Evolutionary conservation across 2,797 vertebrate species (phyloP), one percentile per base, ranked within the genome.

Genomic region (Lacerta agilis): DNA sequence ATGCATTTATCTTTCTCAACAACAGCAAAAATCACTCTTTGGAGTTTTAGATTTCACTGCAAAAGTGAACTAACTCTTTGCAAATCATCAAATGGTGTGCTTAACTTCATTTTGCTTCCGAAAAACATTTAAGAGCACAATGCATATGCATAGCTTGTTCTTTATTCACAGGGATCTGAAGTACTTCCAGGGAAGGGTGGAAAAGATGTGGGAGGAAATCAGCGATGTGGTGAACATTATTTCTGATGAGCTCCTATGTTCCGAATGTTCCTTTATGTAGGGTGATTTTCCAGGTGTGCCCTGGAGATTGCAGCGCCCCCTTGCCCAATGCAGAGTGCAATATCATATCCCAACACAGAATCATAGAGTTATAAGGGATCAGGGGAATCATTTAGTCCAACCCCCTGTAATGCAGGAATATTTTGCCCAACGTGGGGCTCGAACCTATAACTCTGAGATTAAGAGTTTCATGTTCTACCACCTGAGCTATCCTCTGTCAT

Each of bases 61-160:
- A 87, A 55, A 3, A 67, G 10, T 88, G 90, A 73, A 88, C 87
- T n/a, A 66, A 81, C 80, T 38, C 41, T 87, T 91, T 64, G 29
- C 41, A 82, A 76, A 89, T 85, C 75, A 86, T 1, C 49, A 45
- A 89, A 91, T 36, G 4, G 79, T 71, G n/a, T 33, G 29, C 61
- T 58, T 13, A 55, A 67, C 11, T 38, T 64, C 17, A 17, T 17
- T 49, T 49, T 84, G 61, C 77, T 43, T 45, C n/a, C 9, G 2
- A 20, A 8, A 49, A 71, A 49, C 5, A 25, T 11, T 11, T 38
- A 58, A 18, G 4, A n/a, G 6, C 76, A 9, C 72, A 83, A 75
- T 0, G 1, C 18, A n/a, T 73, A 86, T 29, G 75, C 76, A 82
- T 38, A 72, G 8, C 8, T 88, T 90, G 13, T 41, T 36, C 11